A percentile compares a stretch with the other conserved stretches of the same genome.
Conservation (phyloP, 2,797 vertebrate species). For the Acanthurus tractus region DNA sequence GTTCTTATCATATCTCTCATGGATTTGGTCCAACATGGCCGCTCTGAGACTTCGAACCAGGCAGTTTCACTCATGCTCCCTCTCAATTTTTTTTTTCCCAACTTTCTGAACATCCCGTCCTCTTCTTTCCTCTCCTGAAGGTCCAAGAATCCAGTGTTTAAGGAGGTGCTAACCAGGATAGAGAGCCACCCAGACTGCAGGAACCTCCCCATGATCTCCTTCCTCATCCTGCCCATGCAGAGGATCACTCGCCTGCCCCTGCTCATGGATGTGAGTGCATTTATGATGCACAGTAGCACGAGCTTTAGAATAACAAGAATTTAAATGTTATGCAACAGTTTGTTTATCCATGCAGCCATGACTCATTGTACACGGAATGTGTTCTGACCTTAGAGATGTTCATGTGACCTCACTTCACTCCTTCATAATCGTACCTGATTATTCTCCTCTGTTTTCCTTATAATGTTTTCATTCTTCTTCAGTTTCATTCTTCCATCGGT, state of each 20-base stretch:
- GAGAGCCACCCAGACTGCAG: constrained; percentile 93
- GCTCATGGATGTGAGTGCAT: constrained; percentile 95
- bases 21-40: constrained; percentile 40
- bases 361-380: constrained; percentile 19
- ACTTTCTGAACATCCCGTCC: constrained; percentile 14
- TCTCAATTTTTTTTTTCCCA: constrained; percentile 1
- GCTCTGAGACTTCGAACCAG: constrained; percentile 21
- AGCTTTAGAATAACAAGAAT: constrained; percentile 45
- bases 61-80: neutral
- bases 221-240: constrained; percentile 99
- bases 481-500: constrained; percentile 49
- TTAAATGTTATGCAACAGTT: constrained; percentile 64
- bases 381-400: constrained; percentile 40
- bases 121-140: constrained; percentile 69
- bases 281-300: constrained; percentile 28
- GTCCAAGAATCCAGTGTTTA: constrained; percentile 91
- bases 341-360: constrained; percentile 41
- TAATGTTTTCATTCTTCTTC: constrained; percentile 23
- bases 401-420: constrained; percentile 36
- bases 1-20: constrained; percentile 32
- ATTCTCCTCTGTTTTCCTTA: constrained; percentile 11
- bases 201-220: constrained; percentile 97
- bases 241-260: constrained; percentile 95
- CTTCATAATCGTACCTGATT: constrained; percentile 32
- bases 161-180: constrained; percentile 90